A percentile compares a stretch with the other conserved stretches of the same genome.
Evolutionary conservation across 2,113 vertebrate species (phyloP).

Genomic region (Leptodactylus fuscus): DNA sequence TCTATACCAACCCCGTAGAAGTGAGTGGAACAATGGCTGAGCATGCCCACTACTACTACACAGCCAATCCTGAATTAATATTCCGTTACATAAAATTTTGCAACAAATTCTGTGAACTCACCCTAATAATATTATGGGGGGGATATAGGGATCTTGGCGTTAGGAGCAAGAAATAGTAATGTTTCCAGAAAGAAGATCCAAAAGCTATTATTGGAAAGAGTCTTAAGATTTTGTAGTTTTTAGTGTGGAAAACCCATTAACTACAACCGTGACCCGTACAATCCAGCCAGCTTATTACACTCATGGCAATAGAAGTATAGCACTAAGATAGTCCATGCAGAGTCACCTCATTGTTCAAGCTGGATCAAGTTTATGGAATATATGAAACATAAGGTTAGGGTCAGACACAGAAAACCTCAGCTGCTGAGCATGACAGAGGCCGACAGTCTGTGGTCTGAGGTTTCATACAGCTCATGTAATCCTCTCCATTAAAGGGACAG

Average conservation of each 20-base stretch:
- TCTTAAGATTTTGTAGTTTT: too few relatives aligned
- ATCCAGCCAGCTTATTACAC: background rate
- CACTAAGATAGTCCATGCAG: background rate
- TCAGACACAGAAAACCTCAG: slow-evolving; percentile 16
- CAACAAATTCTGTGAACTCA: too few relatives aligned
- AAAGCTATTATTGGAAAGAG: too few relatives aligned
- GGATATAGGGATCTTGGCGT: too few relatives aligned
- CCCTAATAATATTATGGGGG: too few relatives aligned
- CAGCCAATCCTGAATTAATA: too few relatives aligned
- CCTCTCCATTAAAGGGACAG: background rate
- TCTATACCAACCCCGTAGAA: too few relatives aligned
- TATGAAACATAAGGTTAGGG: background rate
- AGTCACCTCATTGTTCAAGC: background rate
- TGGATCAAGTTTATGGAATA: background rate
- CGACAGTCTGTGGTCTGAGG: background rate
- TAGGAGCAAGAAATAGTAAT: too few relatives aligned
- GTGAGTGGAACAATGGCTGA: too few relatives aligned
- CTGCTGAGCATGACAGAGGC: background rate
- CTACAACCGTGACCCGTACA: background rate
- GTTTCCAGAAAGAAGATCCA: too few relatives aligned
- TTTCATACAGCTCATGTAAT: background rate
- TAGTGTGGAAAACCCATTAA: background rate
- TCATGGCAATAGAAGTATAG: background rate
- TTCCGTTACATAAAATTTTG: too few relatives aligned
- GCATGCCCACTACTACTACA: too few relatives aligned